These are phyloP conservation scores for Darevskia mixta DNA, from an alignment of 2,797 vertebrate genomes.

Conservation along the genomic window DNA sequence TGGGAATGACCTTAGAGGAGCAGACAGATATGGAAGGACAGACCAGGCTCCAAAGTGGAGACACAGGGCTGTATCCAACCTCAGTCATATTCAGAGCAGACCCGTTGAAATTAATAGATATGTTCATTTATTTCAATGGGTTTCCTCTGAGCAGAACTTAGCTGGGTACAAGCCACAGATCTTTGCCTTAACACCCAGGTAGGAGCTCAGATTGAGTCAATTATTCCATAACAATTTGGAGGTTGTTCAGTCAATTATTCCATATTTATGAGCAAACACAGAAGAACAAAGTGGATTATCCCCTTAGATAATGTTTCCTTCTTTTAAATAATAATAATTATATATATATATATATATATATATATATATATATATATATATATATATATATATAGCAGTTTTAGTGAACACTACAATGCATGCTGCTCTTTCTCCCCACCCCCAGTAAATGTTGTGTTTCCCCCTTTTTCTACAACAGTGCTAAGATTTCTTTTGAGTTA, in stretches of 20 bases:
- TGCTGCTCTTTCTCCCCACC: background rate
- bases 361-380: too few species aligned
- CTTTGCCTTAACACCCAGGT: background rate
- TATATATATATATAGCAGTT: too few species aligned
- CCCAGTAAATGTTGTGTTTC: accelerated
- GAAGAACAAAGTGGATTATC: background rate
- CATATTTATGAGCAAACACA: background rate
- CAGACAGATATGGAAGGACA: background rate
- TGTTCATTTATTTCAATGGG: too few species aligned
- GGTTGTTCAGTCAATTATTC: background rate
- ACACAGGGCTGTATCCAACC: background rate
- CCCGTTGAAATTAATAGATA: too few species aligned
- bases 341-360: too few species aligned
- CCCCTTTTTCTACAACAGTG: conserved; percentile 18
- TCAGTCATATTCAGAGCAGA: too few species aligned
- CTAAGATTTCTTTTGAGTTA: background rate
- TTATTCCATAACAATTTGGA: background rate
- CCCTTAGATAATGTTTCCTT: background rate
- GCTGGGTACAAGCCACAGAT: too few species aligned
- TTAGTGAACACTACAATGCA: background rate
- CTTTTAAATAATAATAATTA: too few species aligned
- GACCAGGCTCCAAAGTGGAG: background rate
- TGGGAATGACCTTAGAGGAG: background rate
- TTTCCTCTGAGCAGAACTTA: too few species aligned
- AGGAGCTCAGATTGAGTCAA: background rate